Evolutionary conservation across 2,888 invertebrate species (phyloP).

Genomic region (Masnerella sp.): DNA sequence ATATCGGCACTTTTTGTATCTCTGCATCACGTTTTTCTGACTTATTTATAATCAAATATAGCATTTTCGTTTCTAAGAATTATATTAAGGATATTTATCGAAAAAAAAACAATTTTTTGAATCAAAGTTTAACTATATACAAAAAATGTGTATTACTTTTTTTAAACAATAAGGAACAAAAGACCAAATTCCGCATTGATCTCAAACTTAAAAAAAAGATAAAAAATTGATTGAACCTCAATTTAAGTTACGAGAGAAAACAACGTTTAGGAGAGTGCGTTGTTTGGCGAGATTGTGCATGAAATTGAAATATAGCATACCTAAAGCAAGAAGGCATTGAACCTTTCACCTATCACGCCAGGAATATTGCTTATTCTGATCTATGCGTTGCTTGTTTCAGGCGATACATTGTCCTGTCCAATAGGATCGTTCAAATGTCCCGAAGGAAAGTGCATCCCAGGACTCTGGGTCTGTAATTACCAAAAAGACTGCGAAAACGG

Average conservation of each 20-base stretch:
- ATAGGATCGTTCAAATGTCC: constrained; percentile 89
- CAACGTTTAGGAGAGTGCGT: constrained; percentile 39
- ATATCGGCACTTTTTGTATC: constrained; percentile 7
- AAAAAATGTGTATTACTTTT: too few species aligned
- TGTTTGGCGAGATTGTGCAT: constrained; percentile 37
- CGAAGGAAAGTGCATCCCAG: constrained; percentile 92
- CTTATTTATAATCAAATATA: too few species aligned
- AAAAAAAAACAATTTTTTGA: too few species aligned
- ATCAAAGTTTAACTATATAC: too few species aligned
- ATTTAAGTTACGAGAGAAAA: constrained; percentile 32
- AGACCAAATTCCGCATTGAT: too few species aligned
- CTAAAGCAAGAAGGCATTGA: constrained; percentile 67
- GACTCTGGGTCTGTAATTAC: constrained; percentile 94
- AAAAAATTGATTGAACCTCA: too few species aligned
- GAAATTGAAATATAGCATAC: constrained; percentile 58
- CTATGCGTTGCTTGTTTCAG: constrained; percentile 64
- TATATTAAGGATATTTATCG: too few species aligned
- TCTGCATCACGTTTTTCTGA: too few species aligned
- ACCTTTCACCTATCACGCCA: constrained; percentile 75
- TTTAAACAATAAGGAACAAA: too few species aligned
- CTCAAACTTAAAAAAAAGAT: too few species aligned
- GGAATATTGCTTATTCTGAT: constrained; percentile 66
- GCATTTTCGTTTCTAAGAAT: too few species aligned
- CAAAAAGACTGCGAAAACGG: constrained; percentile 95
- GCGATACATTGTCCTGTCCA: constrained; percentile 79